phyloP scores from a whole-genome alignment of 2,797 vertebrate genomes.

The Platalea minor region DNA sequence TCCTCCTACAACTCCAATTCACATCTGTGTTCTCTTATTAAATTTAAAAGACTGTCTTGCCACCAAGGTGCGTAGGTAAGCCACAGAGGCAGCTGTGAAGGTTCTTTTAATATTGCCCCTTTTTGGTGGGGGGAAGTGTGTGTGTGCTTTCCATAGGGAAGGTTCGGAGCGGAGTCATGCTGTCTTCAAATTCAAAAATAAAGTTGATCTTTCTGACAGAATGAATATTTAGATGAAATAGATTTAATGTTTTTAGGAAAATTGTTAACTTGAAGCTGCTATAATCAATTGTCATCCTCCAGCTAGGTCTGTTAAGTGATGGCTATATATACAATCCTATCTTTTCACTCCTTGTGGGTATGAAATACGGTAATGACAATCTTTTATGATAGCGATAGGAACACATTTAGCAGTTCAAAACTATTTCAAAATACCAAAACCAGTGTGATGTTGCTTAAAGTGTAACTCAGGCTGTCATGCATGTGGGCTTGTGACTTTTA shows the following conservation, averaged over 20 bases:
- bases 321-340: neutral
- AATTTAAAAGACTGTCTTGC: neutral
- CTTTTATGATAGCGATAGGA: neutral
- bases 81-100: neutral
- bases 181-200: neutral
- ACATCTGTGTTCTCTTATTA: neutral
- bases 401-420: neutral
- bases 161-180: rapidly evolving
- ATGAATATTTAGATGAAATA: neutral
- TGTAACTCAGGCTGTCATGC: neutral
- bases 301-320: neutral
- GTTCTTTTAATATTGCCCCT: neutral
- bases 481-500: neutral
- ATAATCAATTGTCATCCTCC: neutral
- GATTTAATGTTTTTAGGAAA: neutral
- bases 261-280: neutral
- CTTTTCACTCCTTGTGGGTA: neutral
- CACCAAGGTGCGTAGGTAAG: neutral
- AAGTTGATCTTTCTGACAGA: neutral
- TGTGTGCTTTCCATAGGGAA: neutral
- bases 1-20: neutral
- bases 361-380: neutral
- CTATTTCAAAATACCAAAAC: neutral
- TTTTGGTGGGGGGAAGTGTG: neutral
- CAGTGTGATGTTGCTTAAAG: neutral